Percentiles rank a stretch among this genome's conserved stretches.
Conservation (phyloP, 2,888 invertebrate genomes). For the Bellardia bayeri region DNA sequence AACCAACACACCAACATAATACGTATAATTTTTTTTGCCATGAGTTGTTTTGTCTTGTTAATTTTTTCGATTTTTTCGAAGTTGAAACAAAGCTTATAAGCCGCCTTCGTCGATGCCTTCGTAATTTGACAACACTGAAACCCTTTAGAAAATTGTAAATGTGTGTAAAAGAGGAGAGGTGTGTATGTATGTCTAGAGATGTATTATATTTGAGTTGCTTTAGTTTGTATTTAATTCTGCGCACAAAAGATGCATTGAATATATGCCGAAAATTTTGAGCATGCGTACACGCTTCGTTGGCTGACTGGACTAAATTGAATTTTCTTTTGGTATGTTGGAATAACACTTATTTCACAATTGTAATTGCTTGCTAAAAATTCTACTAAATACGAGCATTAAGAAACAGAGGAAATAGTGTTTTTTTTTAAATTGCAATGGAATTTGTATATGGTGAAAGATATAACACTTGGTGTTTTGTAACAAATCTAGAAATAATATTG, state of each 20-base stretch:
- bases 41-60: conserved; percentile 6
- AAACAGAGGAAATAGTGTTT: not conserved
- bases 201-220: conserved; percentile 29
- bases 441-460: conserved; percentile 50
- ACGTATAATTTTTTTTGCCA: not conserved
- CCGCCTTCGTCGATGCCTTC: conserved; percentile 59
- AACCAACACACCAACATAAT: not conserved
- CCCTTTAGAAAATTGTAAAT: conserved; percentile 45
- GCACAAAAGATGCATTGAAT: conserved; percentile 60
- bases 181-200: not conserved
- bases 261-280: conserved; percentile 70
- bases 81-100: conserved; percentile 68
- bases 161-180: not conserved
- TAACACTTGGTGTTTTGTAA: not conserved
- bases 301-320: conserved; percentile 58
- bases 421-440: conserved; percentile 59
- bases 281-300: conserved; percentile 65
- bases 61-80: not conserved
- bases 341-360: conserved; percentile 69
- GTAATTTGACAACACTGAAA: conserved; percentile 68
- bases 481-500: conserved; percentile 2
- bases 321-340: conserved; percentile 68
- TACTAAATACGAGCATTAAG: conserved; percentile 18
- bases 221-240: conserved; percentile 14
- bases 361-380: conserved; percentile 64